Evolutionary conservation across 2,113 vertebrate species (phyloP), one percentile per base, ranked within the genome.

Genomic region (Pleuronectes platessa): DNA sequence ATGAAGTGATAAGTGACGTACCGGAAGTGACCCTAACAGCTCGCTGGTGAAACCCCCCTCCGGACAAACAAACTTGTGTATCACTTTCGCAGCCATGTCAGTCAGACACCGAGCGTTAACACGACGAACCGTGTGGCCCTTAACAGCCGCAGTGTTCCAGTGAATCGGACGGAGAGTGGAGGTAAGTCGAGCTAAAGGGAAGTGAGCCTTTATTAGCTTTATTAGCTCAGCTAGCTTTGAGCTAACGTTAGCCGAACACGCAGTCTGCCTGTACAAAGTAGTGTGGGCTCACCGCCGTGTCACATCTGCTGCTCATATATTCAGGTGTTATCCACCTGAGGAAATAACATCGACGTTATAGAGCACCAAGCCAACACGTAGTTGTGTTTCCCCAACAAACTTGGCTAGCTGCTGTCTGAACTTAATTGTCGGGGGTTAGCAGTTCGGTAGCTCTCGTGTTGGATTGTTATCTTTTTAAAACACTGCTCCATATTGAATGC

Each of bases 161-260:
- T 15, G 1, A 17, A 4, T 18, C 4, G 10, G 51, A 21, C 13
- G 61, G 55, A 76, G 51, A 0, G 12, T 4, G 1, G 4, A 63
- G 79, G 69, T 87, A 8, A 77, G 79, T 24, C 40, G 2, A 18
- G 15, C 14, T 47, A 1, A 1, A 7, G 2, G 3, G 0, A 21
- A 7, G 13, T 13, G 23, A 27, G n/a, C 11, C 2, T 63, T 42
- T 62, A 21, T 20, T 15, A 45, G 37, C 42, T 65, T 47, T 18
- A 54, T 73, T 79, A 61, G 73, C 71, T 21, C n/a, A 5, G 81
- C 66, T 87, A 83, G 74, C 81, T 31, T 0, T 51, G 49, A 62
- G 83, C 84, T 91, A 89, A 69, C 72, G 42, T 74, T 84, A 89
- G 83, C 85, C 85, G 64, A 75, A 74, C 76, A 72, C n/a, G 56